phyloP scores from a whole-genome alignment of 2,113 vertebrate genomes.

The Calidris pygmaea region DNA sequence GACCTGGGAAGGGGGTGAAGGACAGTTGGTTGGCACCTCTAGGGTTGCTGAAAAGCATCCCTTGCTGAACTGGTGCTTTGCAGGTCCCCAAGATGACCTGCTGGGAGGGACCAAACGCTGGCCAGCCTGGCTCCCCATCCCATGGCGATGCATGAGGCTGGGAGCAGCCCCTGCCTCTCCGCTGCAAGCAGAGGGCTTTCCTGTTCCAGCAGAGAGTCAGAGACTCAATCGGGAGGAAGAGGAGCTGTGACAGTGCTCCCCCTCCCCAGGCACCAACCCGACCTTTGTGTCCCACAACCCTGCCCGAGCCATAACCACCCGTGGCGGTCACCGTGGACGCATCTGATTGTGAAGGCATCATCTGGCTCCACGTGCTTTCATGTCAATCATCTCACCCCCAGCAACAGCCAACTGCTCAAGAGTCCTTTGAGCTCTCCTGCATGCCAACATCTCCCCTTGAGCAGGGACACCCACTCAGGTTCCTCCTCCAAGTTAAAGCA shows the following conservation, averaged over 20 bases:
- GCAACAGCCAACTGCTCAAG: neutral
- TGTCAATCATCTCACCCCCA: neutral
- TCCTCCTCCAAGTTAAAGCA: neutral
- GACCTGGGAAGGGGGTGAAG: neutral
- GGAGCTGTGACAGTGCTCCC: neutral
- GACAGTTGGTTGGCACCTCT: neutral
- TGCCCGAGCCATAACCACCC: neutral
- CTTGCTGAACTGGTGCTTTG: neutral
- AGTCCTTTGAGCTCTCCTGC: neutral
- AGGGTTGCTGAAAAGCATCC: neutral
- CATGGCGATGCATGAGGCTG: rapidly evolving
- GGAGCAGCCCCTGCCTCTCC: neutral
- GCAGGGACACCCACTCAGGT: neutral
- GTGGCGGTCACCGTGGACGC: neutral
- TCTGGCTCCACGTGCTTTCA: no score
- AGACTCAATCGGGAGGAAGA: neutral
- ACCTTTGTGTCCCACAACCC: neutral
- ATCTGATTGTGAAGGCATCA: neutral
- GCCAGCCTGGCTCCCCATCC: neutral
- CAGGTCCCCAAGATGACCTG: neutral
- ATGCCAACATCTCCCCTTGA: neutral
- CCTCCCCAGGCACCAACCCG: no score
- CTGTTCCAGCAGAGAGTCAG: neutral
- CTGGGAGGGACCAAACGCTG: neutral
- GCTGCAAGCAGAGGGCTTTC: neutral